Evolutionary conservation across 2,113 vertebrate genomes (phyloP), one percentile per base, ranked within the genome.

Genomic region (Anolis sagrei): DNA sequence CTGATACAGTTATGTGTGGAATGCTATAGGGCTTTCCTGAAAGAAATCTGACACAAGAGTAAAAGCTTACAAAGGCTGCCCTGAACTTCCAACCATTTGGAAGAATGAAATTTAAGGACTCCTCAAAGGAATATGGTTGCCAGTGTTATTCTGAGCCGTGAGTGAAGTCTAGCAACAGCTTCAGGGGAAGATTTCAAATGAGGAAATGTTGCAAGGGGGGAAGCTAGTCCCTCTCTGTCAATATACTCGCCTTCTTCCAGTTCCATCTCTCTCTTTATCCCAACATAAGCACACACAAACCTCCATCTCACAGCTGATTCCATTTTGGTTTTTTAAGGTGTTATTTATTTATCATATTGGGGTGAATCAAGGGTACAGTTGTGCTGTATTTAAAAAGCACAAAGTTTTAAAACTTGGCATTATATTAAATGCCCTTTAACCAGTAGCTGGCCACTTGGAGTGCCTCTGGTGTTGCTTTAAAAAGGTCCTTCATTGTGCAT

Each of bases 21-120:
- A 86, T 86, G 84, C 68, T 66, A 21, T 34, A 68, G 78, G 84
- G 39, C 78, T 86, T 86, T 86, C 84, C 78, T 86, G 44, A 86
- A 62, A 86, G 78, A 81, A 66, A 64, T n/a, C 23, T 86, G 77
- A 74, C 39, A 66, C 44, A 32, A 19, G 48, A 72, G 10, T 72
- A 85, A 58, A 86, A 54, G 69, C 77, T 36, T 80, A 21, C 54
- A 86, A 62, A 74, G 70, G 58, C 82, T 76, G 11, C 21, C 58
- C 72, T 49, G 58, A 76, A 83, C 58, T 64, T 76, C 54, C 29
- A 64, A 21, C 13, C 9, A 49, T 76, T 64, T 64, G 39, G 51
- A 27, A 81, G 16, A 23, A 39, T 8, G n/a, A 36, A 64, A 76
- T 83, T 25, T 39, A 76, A 64, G 64, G 58, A 80, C 74, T 86